Base-by-base conservation (phyloP, 1,140 invertebrate genomes). In the Aphis craccivora region DNA sequence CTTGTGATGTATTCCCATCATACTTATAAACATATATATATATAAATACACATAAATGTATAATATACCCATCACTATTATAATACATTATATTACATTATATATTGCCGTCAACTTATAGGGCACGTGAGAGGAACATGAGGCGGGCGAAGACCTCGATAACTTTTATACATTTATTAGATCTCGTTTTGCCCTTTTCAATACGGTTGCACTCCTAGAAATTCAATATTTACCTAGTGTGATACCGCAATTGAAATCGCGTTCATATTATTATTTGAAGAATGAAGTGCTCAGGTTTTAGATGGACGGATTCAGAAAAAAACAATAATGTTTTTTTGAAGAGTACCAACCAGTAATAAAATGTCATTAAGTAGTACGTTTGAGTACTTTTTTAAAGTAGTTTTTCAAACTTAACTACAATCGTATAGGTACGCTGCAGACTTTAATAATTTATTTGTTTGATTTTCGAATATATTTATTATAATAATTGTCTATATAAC, bases 81-180 rank as follows among this genome's bases (percentile, higher is more conserved):
- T 76, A 76, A 40, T 84, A n/a, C 43, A 45, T 87, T 35, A 87
- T 87, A 87, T 6, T 84, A 87, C 8, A 23, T 22, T n/a, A 53
- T 88, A 35, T 53, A 89, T 53, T n/a, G 87, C 48, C 23, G 87
- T 53, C 48, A 37, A 76, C 60, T 76, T 76, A 18, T 14, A 76
- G n/a, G 18, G 6, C 45, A 18, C 20, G 18, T 0, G 9, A 22
- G 9, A 9, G 48, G n/a, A 18, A 45, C 30, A 9, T 3, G 6
- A 22, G n/a, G 87, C 2, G 14, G 48, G 40, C 1, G 9, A 7
- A 40, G 22, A 90, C 37, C 18, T 60, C 53, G 53, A 90, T 60
- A 60, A 90, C 88, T 90, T 90, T 90, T 60, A 35, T 55, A 60
- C 88, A 30, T 92, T 92, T 92, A 92, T 92, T 92, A 81, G 91